Percentiles rank a stretch among this genome's conserved stretches.
Evolutionary conservation across 2,113 vertebrate species (phyloP).

Genomic region (Nyctibius bracteatus): DNA sequence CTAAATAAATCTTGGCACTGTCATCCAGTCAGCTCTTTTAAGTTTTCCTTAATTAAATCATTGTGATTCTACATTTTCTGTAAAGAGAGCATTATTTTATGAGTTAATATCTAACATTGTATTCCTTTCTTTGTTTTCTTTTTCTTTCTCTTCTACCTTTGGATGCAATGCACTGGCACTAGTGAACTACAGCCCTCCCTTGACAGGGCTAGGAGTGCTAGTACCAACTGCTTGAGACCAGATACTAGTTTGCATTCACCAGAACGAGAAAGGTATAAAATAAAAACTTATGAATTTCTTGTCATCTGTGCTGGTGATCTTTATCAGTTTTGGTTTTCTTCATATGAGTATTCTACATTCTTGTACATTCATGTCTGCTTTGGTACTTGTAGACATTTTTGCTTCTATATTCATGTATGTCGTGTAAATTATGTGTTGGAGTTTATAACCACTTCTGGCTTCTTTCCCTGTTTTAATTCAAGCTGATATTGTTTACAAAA

Average conservation of each 20-base stretch:
- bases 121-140: slow-evolving; percentile 87
- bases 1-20: slow-evolving; percentile 58
- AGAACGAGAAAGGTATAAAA: slow-evolving; percentile 95
- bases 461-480: slow-evolving; percentile 39
- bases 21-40: slow-evolving; percentile 67
- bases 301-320: slow-evolving; percentile 75
- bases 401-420: slow-evolving; percentile 18
- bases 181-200: slow-evolving; percentile 97
- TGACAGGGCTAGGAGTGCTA: slow-evolving; percentile 99
- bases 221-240: slow-evolving; percentile 98
- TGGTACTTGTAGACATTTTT: slow-evolving; percentile 38
- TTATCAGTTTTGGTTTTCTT: slow-evolving; percentile 51
- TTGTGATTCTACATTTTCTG: slow-evolving; percentile 72
- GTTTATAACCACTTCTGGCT: slow-evolving; percentile 64
- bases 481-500: slow-evolving; percentile 51
- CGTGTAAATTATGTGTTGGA: slow-evolving; percentile 54
- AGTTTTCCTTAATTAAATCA: slow-evolving; percentile 70
- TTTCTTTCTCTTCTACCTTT: slow-evolving; percentile 84
- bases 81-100: slow-evolving; percentile 81
- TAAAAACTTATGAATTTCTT: slow-evolving; percentile 80
- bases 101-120: slow-evolving; percentile 84
- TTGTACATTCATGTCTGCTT: slow-evolving; percentile 54
- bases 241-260: slow-evolving; percentile 94
- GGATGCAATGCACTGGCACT: slow-evolving; percentile 90
- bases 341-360: slow-evolving; percentile 36